Base-by-base conservation (phyloP, 2,888 invertebrate species). In the Trachelus stipa region DNA sequence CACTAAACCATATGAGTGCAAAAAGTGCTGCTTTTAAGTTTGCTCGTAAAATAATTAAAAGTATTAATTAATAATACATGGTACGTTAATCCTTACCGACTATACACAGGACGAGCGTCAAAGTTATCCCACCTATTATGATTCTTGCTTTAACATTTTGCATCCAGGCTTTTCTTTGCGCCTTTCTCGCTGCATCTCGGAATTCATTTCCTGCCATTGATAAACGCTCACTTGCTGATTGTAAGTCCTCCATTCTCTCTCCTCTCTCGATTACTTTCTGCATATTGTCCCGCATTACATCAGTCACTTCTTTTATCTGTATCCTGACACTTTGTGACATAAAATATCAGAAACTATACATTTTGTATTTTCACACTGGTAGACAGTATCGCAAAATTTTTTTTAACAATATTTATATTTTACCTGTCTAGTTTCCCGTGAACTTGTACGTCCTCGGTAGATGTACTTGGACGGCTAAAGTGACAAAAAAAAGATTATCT, bases 301-400 rank as follows among this genome's bases (percentile, higher is more conserved):
- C 90, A 0, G 92, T 90, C 33, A 91, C 92, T 78, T 91, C 91
- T 23, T 89, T 89, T 68, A 92, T 91, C 79, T 92, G 91, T n/a
- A 90, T 83, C 77, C 85, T 86, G 11, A 92, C 90, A 75, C 91
- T 91, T 37, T 73, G 69, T 69, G 69, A 40, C 75, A 68, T 33
- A 79, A 74, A 69, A 73, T 69, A 75, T 11, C 73, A 34, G 71
- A 81, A 80, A 56, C 76, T 81, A 75, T 79, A 73, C 80, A 77
- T 79, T 82, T 37, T 35, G 80, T 80, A 69, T 83, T 83, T 68
- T 82, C 73, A 15, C 80, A 79, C 73, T 79, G 77, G 31, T 77
- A 79, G 31, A 81, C 79, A 37, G 68, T 40, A 31, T 75, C 30
- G 34, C 12, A 4, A 31, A 80, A 78, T 75, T 23, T 79, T 73